phyloP scores from a whole-genome alignment of 2,888 invertebrate species.

The Tridacna gigas region DNA sequence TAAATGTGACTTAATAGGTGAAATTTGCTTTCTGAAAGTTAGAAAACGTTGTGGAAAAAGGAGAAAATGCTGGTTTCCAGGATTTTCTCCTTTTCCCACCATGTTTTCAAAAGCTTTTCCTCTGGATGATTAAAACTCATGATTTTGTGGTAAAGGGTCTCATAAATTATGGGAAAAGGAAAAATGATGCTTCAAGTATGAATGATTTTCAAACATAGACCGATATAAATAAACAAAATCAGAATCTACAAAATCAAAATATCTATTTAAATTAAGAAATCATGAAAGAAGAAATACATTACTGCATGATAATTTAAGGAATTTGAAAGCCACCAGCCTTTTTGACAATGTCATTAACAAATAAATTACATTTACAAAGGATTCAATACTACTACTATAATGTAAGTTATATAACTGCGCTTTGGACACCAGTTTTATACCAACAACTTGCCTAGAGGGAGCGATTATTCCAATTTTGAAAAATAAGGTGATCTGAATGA shows the following conservation, averaged over 20 bases:
- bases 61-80: too few relatives aligned
- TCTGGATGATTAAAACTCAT: too few relatives aligned
- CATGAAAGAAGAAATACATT: neutral
- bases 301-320: slow-evolving; percentile 8
- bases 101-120: too few relatives aligned
- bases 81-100: too few relatives aligned
- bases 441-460: neutral
- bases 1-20: too few relatives aligned
- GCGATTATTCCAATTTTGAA: neutral
- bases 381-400: neutral
- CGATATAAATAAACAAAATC: too few relatives aligned
- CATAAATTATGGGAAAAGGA: too few relatives aligned
- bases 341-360: neutral
- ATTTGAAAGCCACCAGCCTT: neutral
- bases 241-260: neutral
- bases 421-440: neutral
- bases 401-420: neutral
- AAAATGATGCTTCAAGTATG: too few relatives aligned
- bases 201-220: too few relatives aligned
- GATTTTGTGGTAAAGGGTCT: too few relatives aligned
- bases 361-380: slow-evolving; percentile 12
- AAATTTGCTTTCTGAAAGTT: too few relatives aligned
- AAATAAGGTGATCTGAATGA: neutral
- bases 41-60: too few relatives aligned
- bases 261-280: slow-evolving; percentile 7